phyloP scores from a whole-genome alignment of 1,140 invertebrate genomes.

The Drosophila carrolli region DNA sequence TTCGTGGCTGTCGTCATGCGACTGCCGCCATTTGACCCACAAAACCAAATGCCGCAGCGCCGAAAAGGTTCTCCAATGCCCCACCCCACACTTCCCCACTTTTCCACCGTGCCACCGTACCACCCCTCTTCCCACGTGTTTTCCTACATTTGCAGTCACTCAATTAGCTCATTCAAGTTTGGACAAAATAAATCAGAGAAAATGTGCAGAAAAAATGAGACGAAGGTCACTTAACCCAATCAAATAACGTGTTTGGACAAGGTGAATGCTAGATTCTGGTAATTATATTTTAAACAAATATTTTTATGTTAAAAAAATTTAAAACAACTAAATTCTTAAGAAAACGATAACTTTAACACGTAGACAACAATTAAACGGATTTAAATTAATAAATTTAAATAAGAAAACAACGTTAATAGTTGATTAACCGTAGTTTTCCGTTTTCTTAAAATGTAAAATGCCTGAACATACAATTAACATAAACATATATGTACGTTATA shows the following conservation, averaged over 20 bases:
- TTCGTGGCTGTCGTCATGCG: slow-evolving; percentile 22
- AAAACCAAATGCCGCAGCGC: slow-evolving; percentile 61
- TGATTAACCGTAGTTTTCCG: too few species aligned
- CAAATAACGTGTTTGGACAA: slow-evolving; percentile 24
- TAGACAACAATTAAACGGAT: too few species aligned
- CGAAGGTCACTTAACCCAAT: slow-evolving; percentile 28
- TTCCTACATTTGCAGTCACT: slow-evolving; percentile 9
- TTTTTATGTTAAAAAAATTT: slow-evolving; percentile 7
- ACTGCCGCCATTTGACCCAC: slow-evolving; percentile 68
- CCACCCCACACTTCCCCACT: background rate
- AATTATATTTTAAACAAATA: slow-evolving; percentile 22
- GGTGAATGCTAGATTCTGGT: slow-evolving; percentile 26
- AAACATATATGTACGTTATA: too few species aligned
- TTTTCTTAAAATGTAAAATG: too few species aligned
- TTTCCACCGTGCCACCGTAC: background rate
- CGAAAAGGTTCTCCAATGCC: slow-evolving; percentile 20
- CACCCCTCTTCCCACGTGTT: background rate
- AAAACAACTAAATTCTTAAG: background rate
- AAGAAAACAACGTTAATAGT: too few species aligned
- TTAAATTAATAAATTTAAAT: too few species aligned
- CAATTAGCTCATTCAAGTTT: slow-evolving; percentile 49
- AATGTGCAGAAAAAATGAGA: slow-evolving; percentile 15
- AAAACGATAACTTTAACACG: too few species aligned
- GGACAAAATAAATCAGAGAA: slow-evolving; percentile 13
- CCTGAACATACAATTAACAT: too few species aligned